A percentile compares a stretch with the other conserved stretches of the same genome.
phyloP scores from a whole-genome alignment of 2,797 vertebrate genomes.

The Sciurus carolinensis region DNA sequence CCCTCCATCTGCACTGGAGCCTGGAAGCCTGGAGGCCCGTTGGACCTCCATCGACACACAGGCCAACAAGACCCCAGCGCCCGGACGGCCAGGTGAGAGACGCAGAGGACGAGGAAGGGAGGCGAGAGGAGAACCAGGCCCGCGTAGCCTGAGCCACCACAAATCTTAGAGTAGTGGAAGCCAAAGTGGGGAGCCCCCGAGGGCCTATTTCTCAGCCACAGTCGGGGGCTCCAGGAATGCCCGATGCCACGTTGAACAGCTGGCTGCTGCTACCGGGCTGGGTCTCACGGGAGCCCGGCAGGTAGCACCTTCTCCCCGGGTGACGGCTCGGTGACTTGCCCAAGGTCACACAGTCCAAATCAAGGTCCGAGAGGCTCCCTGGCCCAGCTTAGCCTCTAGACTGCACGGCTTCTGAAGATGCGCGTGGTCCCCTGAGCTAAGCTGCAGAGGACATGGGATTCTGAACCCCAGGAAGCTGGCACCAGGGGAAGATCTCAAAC shows the following conservation, averaged over 20 bases:
- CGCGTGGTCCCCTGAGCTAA: accelerated
- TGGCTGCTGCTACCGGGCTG: accelerated
- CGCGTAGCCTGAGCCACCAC: accelerated
- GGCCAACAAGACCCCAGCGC: not conserved
- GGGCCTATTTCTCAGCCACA: not conserved
- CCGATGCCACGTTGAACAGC: too few species aligned
- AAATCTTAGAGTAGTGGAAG: not conserved
- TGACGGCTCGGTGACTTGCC: not conserved
- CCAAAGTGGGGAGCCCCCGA: not conserved
- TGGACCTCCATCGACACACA: not conserved
- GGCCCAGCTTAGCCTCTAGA: not conserved
- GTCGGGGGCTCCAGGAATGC: not conserved
- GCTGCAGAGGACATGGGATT: not conserved
- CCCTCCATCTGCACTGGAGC: not conserved
- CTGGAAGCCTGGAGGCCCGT: not conserved
- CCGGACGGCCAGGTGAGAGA: not conserved
- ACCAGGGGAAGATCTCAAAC: not conserved
- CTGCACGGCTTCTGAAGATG: not conserved
- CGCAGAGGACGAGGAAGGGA: not conserved
- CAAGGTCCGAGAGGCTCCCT: accelerated
- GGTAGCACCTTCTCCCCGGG: accelerated
- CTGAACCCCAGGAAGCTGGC: not conserved
- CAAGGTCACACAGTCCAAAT: not conserved
- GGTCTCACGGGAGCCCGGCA: not conserved
- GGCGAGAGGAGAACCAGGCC: not conserved